Conservation (phyloP, 2,888 invertebrate species). For the Acanthococcus lagerstroemiae region DNA sequence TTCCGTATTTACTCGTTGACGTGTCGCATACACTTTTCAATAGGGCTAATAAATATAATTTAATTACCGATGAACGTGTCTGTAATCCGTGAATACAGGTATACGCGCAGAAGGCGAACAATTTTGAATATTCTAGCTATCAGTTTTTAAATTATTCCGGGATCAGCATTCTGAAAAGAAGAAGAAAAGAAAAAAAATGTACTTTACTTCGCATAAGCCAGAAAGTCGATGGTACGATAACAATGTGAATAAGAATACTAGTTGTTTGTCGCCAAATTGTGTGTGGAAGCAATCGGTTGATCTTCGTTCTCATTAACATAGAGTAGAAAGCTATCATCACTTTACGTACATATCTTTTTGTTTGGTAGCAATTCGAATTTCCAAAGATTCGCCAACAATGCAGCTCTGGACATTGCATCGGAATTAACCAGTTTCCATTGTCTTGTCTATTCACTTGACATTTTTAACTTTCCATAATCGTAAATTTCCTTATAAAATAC, state of each 20-base stretch:
- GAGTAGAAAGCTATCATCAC: constrained; percentile 31
- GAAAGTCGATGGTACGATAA: constrained; percentile 5
- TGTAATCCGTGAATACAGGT: no score
- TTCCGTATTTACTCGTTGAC: no score
- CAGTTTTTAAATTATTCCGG: no score
- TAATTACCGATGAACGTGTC: no score
- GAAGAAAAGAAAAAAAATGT: no score
- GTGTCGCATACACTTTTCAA: no score
- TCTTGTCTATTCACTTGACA: constrained; percentile 28
- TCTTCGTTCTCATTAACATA: constrained; percentile 28
- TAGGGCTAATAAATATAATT: no score
- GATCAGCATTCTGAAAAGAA: no score
- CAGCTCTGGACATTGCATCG: background rate
- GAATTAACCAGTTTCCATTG: constrained; percentile 20
- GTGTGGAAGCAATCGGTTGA: constrained; percentile 12
- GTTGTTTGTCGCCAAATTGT: constrained; percentile 27
- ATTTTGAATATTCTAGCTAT: no score
- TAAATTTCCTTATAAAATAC: constrained; percentile 30
- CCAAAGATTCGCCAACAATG: constrained; percentile 10
- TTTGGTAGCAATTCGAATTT: constrained; percentile 6
- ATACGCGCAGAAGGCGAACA: no score
- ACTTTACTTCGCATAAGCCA: no score
- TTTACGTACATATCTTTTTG: constrained; percentile 1
- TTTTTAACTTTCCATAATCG: constrained; percentile 29
- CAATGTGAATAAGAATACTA: constrained; percentile 16